Evolutionary conservation across 2,888 invertebrate species (phyloP), one percentile per base, ranked within the genome.

Genomic region (Ichneumoninae sp.): DNA sequence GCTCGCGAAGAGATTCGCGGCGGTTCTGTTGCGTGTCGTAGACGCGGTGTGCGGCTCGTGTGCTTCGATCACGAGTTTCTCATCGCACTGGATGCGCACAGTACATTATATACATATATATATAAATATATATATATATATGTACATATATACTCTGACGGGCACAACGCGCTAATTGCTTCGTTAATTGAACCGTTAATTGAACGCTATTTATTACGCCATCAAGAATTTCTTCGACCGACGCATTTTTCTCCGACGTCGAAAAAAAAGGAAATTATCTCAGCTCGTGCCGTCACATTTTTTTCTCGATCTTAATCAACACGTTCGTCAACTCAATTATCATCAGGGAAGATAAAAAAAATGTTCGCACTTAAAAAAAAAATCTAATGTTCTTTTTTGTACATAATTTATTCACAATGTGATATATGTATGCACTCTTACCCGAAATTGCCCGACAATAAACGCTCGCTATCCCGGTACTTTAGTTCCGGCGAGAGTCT

Each of bases 181-280:
- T 75, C 70, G 70, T 81, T 78, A 84, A 81, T 84, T 75, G 69
- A 65, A 78, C 74, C 74, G 70, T 84, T 84, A 78, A 84, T 81
- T 81, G 70, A 69, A 81, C 74, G 70, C 50, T 80, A 74, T 70
- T 82, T 78, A 66, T 81, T 78, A n/a, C 78, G 47, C 47, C 70
- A 79, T 84, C 54, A 74, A 54, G 33, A 69, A 44, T 72, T 16
- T 80, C 10, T 40, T 71, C 68, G 5, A 30, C 16, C 7, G 22
- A 44, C 4, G 5, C 33, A 13, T 22, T 60, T 60, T 78, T 62
- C 13, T n/a, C 8, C 13, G n/a, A 1, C 10, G 22, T 22, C 26
- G 26, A 22, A 52, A n/a, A 22, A 7, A 22, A 22, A 22, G 10
- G 3, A 19, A 52, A 19, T 52, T 19, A 19, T 54, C 22, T 10